These are phyloP conservation scores for Pangasius djambal DNA, from an alignment of 2,797 vertebrate species.

Conservation along the genomic window DNA sequence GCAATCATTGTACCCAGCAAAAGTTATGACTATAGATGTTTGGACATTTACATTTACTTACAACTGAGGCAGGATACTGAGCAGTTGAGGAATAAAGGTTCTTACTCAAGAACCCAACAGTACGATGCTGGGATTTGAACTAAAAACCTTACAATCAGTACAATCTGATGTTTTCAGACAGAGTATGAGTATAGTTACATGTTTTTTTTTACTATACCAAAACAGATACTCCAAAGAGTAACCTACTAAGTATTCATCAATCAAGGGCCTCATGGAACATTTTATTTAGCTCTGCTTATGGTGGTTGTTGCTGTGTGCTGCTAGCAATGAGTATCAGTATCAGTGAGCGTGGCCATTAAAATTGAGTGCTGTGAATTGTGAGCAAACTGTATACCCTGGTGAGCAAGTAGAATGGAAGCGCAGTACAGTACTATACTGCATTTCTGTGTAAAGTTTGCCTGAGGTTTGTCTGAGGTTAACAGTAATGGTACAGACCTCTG, in stretches of 20 bases:
- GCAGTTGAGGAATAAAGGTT: no score
- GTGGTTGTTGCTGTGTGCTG: neutral
- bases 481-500: constrained; percentile 74
- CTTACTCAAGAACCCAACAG: no score
- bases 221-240: neutral
- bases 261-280: neutral
- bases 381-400: neutral
- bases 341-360: neutral
- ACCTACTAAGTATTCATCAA: neutral
- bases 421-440: neutral
- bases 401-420: neutral
- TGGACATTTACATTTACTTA: no score
- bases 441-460: neutral
- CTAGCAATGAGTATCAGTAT: neutral
- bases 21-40: no score
- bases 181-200: no score
- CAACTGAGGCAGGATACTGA: no score
- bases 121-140: neutral
- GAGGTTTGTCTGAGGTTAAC: neutral
- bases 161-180: no score
- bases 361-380: neutral
- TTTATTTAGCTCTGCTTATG: neutral
- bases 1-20: no score
- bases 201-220: neutral
- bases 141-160: neutral